Percentiles rank a stretch among this genome's conserved stretches.
Evolutionary conservation across 2,113 vertebrate species (phyloP).

Genomic region (Diphyllodes magnificus): DNA sequence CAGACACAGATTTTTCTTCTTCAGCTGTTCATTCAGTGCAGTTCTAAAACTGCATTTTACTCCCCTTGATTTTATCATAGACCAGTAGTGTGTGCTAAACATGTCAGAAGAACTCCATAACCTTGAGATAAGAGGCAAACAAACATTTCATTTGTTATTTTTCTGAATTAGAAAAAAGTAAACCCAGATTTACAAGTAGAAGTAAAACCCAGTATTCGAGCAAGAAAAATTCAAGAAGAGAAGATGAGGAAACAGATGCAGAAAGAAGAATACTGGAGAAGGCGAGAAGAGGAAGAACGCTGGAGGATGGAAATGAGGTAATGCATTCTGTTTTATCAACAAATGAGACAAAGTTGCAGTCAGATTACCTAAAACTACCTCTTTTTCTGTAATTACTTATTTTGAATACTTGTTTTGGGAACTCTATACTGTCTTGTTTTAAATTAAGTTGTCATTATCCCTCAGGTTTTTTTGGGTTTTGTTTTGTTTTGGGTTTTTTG

Average conservation of each 20-base stretch:
- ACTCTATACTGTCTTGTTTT: background rate
- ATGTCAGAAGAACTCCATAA: background rate
- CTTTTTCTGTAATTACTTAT: background rate
- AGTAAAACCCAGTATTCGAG: conserved; percentile 95
- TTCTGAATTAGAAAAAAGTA: conserved; percentile 88
- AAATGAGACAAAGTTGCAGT: background rate
- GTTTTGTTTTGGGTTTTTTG: background rate
- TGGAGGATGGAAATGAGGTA: conserved; percentile 99
- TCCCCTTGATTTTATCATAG: background rate
- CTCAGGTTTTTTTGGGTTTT: background rate
- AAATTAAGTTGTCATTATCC: background rate
- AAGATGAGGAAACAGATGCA: conserved; percentile 98
- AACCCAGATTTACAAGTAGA: conserved; percentile 98
- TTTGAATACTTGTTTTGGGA: background rate
- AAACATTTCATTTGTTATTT: background rate
- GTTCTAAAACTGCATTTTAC: background rate
- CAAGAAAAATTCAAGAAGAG: conserved; percentile 94
- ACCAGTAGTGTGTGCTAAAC: background rate
- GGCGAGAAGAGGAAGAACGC: conserved; percentile 92
- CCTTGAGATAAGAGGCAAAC: background rate
- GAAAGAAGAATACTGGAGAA: conserved; percentile 96
- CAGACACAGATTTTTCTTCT: background rate
- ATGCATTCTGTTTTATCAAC: background rate
- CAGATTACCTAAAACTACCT: background rate
- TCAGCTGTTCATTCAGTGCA: background rate